Conservation (phyloP, 2,113 vertebrate genomes). For the Diadophis punctatus region DNA sequence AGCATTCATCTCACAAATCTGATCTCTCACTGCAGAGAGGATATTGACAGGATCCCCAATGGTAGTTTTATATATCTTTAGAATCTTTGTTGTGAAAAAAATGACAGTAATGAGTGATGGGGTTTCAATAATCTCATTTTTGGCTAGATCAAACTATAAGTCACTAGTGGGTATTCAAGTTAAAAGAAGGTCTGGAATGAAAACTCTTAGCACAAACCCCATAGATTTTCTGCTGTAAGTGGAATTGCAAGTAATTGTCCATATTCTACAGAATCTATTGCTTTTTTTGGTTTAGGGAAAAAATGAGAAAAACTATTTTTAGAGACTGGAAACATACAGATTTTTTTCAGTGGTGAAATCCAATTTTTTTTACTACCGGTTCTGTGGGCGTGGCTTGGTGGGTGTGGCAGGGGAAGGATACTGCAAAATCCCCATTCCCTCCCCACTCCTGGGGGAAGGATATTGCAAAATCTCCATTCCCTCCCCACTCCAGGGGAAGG, state of each 20-base stretch:
- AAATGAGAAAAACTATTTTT: neutral
- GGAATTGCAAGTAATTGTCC: neutral
- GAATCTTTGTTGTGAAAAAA: neutral
- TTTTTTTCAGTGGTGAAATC: neutral
- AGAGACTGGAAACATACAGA: neutral
- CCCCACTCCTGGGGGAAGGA: no score
- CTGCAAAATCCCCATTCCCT: no score
- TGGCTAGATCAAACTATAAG: neutral
- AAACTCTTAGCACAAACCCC: neutral
- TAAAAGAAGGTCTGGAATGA: neutral
- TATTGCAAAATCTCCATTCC: no score
- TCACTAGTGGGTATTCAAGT: neutral
- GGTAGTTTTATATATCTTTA: neutral
- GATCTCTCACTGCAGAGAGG: neutral
- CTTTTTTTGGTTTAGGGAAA: neutral
- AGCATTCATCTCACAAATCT: neutral
- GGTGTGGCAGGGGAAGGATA: no score
- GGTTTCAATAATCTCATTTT: neutral
- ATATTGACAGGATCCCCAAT: neutral
- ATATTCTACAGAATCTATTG: neutral
- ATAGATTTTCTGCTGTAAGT: neutral
- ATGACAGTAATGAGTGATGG: neutral
- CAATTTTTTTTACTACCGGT: no score
- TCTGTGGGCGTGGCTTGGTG: no score
- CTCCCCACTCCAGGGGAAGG: no score